Conservation (phyloP, 2,888 invertebrate species). For the Thysanoteuthis rhombus region DNA sequence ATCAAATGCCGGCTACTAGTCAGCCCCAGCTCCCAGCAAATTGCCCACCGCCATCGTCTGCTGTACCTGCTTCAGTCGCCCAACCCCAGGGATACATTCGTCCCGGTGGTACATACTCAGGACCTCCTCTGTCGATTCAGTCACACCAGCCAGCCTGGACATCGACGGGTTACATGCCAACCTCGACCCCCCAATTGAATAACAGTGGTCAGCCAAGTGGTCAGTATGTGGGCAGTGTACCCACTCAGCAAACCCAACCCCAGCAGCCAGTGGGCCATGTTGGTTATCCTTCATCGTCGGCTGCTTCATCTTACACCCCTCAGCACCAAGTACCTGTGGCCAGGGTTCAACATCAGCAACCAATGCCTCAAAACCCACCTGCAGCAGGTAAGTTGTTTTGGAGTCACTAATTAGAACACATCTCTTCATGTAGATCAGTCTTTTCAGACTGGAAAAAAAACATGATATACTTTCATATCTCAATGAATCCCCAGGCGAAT, state of each 20-base stretch:
- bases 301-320: slow-evolving; percentile 18
- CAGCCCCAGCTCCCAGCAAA: not conserved
- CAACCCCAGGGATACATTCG: slow-evolving; percentile 13
- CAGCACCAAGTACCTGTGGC: slow-evolving; percentile 18
- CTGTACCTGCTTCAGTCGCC: not conserved
- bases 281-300: not conserved
- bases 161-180: not conserved
- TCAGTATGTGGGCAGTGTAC: not conserved
- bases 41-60: not conserved
- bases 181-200: slow-evolving; percentile 32
- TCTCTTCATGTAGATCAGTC: too few relatives aligned
- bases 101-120: not conserved
- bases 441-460: too few relatives aligned
- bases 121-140: not conserved
- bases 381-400: not conserved
- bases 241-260: not conserved
- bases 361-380: slow-evolving; percentile 1
- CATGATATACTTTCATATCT: too few relatives aligned
- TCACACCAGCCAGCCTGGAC: not conserved
- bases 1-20: not conserved
- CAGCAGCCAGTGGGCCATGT: slow-evolving; percentile 20
- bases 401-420: not conserved
- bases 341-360: slow-evolving; percentile 28
- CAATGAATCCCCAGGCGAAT: too few relatives aligned
- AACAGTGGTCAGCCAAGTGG: slow-evolving; percentile 29